A percentile compares a stretch with the other conserved stretches of the same genome.
These are phyloP conservation scores for Syngnathoides biaculeatus DNA, from an alignment of 2,113 vertebrate species.

Conservation along the genomic window DNA sequence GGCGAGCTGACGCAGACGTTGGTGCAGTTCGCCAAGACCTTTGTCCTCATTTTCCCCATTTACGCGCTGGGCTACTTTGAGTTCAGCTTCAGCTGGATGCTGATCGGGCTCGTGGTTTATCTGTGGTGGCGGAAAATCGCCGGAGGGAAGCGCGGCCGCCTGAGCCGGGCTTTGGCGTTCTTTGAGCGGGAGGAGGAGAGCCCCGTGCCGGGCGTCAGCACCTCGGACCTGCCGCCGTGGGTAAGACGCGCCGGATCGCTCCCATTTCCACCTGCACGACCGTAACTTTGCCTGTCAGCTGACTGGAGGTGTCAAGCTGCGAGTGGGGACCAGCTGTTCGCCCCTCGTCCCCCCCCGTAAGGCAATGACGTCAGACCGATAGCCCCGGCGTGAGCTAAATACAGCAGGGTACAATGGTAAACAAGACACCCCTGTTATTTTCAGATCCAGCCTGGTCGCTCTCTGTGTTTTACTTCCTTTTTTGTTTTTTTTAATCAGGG, in stretches of 20 bases:
- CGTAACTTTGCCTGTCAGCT: conserved; percentile 1
- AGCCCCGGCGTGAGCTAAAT: conserved; percentile 61
- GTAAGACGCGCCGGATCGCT: conserved; percentile 68
- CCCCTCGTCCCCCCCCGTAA: conserved; percentile 6
- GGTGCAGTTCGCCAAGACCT: conserved; percentile 84
- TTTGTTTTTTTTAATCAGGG: neutral
- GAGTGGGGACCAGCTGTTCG: conserved; percentile 61
- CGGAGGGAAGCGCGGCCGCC: conserved; percentile 72
- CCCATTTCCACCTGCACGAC: neutral
- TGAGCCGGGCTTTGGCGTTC: conserved; percentile 81
- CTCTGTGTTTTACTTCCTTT: neutral
- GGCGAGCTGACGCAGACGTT: conserved; percentile 80
- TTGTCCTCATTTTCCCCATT: conserved; percentile 88
- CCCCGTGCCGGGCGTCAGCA: conserved; percentile 73
- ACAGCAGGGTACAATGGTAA: conserved; percentile 69
- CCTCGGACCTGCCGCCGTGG: conserved; percentile 87
- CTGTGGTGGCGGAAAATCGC: conserved; percentile 83
- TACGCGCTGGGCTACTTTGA: conserved; percentile 91
- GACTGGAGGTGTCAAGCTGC: conserved; percentile 58
- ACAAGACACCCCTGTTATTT: conserved; percentile 64
- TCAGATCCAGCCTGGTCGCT: conserved; percentile 31
- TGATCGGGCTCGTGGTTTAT: conserved; percentile 83
- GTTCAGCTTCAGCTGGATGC: conserved; percentile 93
- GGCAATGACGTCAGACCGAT: conserved; percentile 55
- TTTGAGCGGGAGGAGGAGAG: conserved; percentile 83